Conservation (phyloP, 2,888 invertebrate genomes). For the Andrena hattorfiana region DNA sequence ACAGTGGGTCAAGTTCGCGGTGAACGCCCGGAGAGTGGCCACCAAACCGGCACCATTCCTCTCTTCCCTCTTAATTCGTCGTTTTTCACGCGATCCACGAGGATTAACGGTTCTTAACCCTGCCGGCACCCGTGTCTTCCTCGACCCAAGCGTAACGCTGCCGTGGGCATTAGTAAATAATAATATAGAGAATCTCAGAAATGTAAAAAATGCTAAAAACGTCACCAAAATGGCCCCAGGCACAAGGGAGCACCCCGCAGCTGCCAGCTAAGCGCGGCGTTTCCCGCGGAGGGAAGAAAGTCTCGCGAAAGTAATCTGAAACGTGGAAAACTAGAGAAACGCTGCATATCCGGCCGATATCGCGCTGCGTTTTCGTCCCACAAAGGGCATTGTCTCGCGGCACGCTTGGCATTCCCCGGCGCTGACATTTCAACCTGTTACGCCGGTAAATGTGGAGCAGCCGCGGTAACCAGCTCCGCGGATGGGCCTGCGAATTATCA, state of each 20-base stretch:
- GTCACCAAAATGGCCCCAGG: too few relatives aligned
- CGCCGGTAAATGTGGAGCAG: conserved; percentile 34
- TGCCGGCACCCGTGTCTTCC: background rate
- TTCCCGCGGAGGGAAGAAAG: conserved; percentile 44
- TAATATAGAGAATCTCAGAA: too few relatives aligned
- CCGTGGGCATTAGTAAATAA: too few relatives aligned
- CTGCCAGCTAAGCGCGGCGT: background rate
- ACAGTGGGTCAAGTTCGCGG: conserved; percentile 82
- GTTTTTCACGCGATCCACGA: background rate
- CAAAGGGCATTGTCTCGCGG: conserved; percentile 47
- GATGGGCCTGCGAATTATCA: conserved; percentile 26
- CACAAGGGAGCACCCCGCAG: background rate
- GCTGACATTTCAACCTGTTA: conserved; percentile 36
- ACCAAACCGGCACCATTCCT: conserved; percentile 12
- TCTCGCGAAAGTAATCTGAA: conserved; percentile 48
- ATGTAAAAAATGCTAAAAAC: too few relatives aligned
- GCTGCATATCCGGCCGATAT: conserved; percentile 9
- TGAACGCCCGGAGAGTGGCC: conserved; percentile 73
- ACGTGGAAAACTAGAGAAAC: conserved; percentile 52
- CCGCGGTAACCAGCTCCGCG: conserved; percentile 42
- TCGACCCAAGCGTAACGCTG: too few relatives aligned
- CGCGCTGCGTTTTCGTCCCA: conserved; percentile 13
- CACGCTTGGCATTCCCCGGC: conserved; percentile 45
- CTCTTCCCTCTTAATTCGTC: background rate
- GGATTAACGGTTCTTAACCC: conserved; percentile 45